Evolutionary conservation across 2,797 vertebrate species (phyloP).

Genomic region (Propithecus deckenii): DNA sequence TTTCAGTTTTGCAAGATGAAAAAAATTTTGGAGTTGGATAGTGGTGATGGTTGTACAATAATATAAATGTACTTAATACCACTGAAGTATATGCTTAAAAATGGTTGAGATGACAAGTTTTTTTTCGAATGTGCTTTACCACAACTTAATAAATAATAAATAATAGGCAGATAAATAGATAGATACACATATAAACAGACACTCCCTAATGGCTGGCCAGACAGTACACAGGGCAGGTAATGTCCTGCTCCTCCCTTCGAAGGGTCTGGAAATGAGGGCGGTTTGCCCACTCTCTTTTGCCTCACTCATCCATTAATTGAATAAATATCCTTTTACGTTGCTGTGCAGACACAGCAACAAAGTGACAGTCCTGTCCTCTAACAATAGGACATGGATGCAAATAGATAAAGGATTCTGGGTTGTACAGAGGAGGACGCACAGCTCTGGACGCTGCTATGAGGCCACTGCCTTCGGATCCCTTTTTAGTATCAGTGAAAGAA

Average conservation of each 20-base stretch:
- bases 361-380: not conserved
- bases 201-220: not conserved
- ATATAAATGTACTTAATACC: not conserved
- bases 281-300: not conserved
- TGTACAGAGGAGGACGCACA: not conserved
- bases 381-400: not conserved
- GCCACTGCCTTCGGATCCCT: no score
- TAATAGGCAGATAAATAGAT: not conserved
- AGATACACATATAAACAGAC: not conserved
- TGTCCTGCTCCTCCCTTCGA: not conserved
- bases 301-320: no score
- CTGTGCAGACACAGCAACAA: not conserved
- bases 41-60: rapidly evolving
- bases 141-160: not conserved
- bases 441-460: not conserved
- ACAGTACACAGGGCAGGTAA: not conserved
- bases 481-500: not conserved
- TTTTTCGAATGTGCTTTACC: no score
- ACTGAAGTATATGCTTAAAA: not conserved
- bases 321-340: not conserved
- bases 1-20: not conserved
- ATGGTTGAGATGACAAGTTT: rapidly evolving
- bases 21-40: not conserved
- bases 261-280: not conserved
- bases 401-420: rapidly evolving